A percentile compares a stretch with the other conserved stretches of the same genome.
phyloP scores from a whole-genome alignment of 2,888 invertebrate genomes.

The Euzetes globulus region DNA sequence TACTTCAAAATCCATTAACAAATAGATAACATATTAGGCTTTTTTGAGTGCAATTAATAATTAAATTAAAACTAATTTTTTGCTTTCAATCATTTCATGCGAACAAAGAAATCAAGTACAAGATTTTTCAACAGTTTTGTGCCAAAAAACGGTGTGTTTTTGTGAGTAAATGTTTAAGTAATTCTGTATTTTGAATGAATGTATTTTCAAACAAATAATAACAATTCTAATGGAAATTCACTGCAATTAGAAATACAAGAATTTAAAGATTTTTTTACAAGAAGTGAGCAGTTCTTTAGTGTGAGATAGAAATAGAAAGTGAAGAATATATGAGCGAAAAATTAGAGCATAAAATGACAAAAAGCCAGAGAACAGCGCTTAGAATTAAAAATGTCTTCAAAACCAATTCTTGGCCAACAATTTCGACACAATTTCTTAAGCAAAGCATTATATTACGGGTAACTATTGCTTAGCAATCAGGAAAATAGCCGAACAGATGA shows the following conservation, averaged over 20 bases:
- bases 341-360: slow-evolving; percentile 17
- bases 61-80: neutral
- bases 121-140: neutral
- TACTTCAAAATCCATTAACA: neutral
- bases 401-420: too few species aligned
- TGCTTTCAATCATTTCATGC: neutral
- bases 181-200: neutral
- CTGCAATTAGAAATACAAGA: too few species aligned
- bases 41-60: neutral
- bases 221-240: too few species aligned
- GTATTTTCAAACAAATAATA: too few species aligned
- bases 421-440: too few species aligned
- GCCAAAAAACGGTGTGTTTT: neutral
- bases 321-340: neutral
- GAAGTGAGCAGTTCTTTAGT: slow-evolving; percentile 12
- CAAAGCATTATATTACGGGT: too few species aligned
- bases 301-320: neutral
- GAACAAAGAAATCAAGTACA: neutral
- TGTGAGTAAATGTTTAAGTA: too few species aligned
- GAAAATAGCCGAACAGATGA: neutral
- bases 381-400: too few species aligned
- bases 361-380: neutral
- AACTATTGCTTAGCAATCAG: too few species aligned
- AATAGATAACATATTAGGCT: neutral
- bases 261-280: too few species aligned